phyloP scores from a whole-genome alignment of 1,140 invertebrate genomes.

The Tetramorium parvispinum region DNA sequence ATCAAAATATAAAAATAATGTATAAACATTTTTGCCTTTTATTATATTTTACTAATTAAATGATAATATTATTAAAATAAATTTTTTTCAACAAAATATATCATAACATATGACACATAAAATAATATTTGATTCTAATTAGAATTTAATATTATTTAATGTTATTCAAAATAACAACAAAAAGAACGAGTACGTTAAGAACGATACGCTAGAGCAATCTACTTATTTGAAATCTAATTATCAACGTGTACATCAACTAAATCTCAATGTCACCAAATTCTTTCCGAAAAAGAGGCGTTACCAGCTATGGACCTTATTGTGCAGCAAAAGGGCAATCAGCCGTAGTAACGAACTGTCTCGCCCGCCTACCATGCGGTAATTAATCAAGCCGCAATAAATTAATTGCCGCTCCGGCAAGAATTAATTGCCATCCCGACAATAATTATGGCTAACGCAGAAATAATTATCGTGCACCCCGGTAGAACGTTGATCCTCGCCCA shows the following conservation, averaged over 20 bases:
- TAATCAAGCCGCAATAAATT: slow-evolving; percentile 76
- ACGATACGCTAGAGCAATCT: background rate
- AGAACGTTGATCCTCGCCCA: slow-evolving; percentile 65
- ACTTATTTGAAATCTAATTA: background rate
- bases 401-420: slow-evolving; percentile 71
- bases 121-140: background rate
- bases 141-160: background rate
- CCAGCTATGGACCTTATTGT: slow-evolving; percentile 24
- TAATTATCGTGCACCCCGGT: slow-evolving; percentile 70
- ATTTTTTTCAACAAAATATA: background rate
- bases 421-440: slow-evolving; percentile 73
- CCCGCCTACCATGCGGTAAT: slow-evolving; percentile 68
- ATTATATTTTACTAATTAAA: background rate
- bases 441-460: slow-evolving; percentile 75
- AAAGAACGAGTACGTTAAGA: too few relatives aligned
- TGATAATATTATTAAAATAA: background rate
- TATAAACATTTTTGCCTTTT: background rate
- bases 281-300: slow-evolving; percentile 44
- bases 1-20: background rate
- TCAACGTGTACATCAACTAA: background rate
- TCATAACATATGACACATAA: background rate
- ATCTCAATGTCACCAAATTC: slow-evolving; percentile 27
- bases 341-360: slow-evolving; percentile 67
- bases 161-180: background rate
- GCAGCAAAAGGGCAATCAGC: slow-evolving; percentile 62